Evolutionary conservation across 2,797 vertebrate genomes (phyloP).

Genomic region (Epinephelus malabaricus): DNA sequence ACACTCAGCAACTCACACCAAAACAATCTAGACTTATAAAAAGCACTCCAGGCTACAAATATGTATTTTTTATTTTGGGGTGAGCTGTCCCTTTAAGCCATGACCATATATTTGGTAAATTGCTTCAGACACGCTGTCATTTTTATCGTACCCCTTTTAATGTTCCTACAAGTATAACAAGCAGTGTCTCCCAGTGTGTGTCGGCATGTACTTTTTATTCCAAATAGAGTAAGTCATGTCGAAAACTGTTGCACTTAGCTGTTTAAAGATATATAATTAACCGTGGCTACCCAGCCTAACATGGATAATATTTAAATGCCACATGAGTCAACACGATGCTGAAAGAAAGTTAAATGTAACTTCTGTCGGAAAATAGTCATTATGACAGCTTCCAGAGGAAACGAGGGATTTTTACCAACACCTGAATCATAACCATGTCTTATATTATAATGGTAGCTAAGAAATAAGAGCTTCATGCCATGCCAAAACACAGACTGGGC

Average conservation of each 20-base stretch:
- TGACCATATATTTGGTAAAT: not conserved
- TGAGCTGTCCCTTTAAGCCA: too few relatives aligned
- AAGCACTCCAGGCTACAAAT: too few relatives aligned
- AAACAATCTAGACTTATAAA: too few relatives aligned
- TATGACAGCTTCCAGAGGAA: constrained; percentile 18
- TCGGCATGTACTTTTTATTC: not conserved
- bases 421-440: constrained; percentile 20
- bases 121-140: not conserved
- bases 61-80: too few relatives aligned
- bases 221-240: constrained; percentile 5
- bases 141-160: not conserved
- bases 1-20: too few relatives aligned
- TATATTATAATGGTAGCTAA: not conserved
- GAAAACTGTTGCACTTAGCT: constrained; percentile 22
- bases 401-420: constrained; percentile 2
- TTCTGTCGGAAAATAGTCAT: constrained; percentile 11
- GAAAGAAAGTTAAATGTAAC: constrained; percentile 2
- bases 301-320: not conserved
- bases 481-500: not conserved
- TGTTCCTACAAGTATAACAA: not conserved
- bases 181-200: too few relatives aligned
- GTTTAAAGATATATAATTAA: constrained; percentile 42
- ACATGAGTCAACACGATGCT: not conserved
- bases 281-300: constrained; percentile 1
- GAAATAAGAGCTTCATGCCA: constrained; percentile 2